Conservation (phyloP, 92 coral and sea anemone genomes). For the Virgularia gustaviana region DNA sequence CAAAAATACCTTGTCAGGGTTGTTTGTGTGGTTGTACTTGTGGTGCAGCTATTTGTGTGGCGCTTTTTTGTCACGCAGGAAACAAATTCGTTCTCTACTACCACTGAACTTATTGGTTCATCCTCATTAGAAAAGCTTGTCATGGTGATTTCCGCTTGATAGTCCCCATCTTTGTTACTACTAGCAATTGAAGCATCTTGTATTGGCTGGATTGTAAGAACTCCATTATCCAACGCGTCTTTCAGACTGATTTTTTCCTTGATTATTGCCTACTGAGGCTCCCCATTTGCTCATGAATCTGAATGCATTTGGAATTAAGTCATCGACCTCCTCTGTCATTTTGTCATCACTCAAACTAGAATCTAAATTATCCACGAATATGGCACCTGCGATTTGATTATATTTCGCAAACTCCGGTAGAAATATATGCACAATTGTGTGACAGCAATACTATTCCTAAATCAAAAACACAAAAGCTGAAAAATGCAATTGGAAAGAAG, state of each 20-base stretch:
- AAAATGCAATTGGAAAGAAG: too few species aligned
- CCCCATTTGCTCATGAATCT: conserved; percentile 8
- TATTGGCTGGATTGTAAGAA: background rate
- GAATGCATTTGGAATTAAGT: background rate
- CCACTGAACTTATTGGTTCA: too few species aligned
- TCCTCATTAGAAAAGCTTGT: background rate
- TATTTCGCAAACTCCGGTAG: too few species aligned
- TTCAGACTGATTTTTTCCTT: conserved; percentile 1
- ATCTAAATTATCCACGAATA: background rate
- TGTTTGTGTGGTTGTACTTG: background rate
- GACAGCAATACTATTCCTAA: too few species aligned
- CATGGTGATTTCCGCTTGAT: background rate
- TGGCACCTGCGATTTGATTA: too few species aligned
- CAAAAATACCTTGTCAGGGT: conserved; percentile 1
- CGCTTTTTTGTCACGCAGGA: too few species aligned
- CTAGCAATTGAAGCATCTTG: background rate
- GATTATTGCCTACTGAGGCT: background rate
- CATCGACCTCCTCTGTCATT: conserved; percentile 8
- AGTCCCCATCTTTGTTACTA: background rate
- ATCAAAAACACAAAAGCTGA: too few species aligned
- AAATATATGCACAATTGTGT: too few species aligned
- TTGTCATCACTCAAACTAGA: background rate
- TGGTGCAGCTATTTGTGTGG: too few species aligned
- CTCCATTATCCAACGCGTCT: background rate
- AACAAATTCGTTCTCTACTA: too few species aligned